These are phyloP conservation scores for Gonioctena quinquepunctata DNA, from an alignment of 1,140 invertebrate genomes.

Conservation along the genomic window DNA sequence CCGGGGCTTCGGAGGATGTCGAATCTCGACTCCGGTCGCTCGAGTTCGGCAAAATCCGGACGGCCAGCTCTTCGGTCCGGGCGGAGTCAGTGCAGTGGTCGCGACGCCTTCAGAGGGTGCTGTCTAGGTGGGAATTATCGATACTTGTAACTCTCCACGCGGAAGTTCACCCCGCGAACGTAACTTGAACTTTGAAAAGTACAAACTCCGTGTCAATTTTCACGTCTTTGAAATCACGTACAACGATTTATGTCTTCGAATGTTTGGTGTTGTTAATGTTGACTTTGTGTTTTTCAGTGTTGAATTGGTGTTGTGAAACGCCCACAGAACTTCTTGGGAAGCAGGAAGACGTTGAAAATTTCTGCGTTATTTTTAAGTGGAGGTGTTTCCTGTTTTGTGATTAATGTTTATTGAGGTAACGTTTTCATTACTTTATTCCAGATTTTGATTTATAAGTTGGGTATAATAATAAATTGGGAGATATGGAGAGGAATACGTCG, in stretches of 20 bases:
- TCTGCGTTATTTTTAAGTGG: not conserved
- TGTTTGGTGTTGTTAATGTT: slow-evolving; percentile 2
- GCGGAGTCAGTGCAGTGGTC: slow-evolving; percentile 44
- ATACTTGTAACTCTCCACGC: not conserved
- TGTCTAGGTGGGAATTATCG: slow-evolving; percentile 10
- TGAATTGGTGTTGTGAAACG: not conserved
- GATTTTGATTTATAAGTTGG: too few species aligned
- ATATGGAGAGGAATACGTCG: too few species aligned
- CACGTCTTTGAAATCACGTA: not conserved
- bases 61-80: slow-evolving; percentile 38
- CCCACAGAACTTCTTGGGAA: not conserved
- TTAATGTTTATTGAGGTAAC: not conserved
- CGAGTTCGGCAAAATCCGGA: slow-evolving; percentile 29
- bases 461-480: too few species aligned
- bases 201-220: not conserved
- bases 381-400: not conserved
- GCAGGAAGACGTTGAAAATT: not conserved
- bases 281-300: not conserved
- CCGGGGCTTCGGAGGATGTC: slow-evolving; percentile 32
- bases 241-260: slow-evolving; percentile 14
- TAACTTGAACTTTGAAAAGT: not conserved
- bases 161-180: not conserved
- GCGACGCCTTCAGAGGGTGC: slow-evolving; percentile 35
- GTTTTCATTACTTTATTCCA: too few species aligned
- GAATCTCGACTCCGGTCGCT: slow-evolving; percentile 24